Conservation (phyloP, 2,113 vertebrate species). For the Regulus satrapa region DNA sequence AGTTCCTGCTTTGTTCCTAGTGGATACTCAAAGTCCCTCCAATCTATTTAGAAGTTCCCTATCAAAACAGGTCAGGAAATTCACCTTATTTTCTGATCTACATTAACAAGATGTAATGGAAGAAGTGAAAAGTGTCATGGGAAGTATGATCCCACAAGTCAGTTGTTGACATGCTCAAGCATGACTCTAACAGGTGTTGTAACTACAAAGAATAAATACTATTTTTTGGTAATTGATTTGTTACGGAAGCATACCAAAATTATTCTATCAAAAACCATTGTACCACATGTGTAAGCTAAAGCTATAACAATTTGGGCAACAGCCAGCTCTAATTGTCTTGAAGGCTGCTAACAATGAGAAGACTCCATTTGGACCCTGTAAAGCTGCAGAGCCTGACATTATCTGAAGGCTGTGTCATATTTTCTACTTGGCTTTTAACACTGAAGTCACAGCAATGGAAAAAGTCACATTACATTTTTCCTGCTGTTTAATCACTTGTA, state of each 20-base stretch:
- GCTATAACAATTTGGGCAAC: background rate
- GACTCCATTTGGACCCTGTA: background rate
- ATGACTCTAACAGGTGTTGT: background rate
- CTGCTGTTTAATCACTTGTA: background rate
- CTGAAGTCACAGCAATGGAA: background rate
- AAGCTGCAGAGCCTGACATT: background rate
- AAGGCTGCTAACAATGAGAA: background rate
- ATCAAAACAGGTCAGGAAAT: background rate
- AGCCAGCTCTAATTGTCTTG: background rate
- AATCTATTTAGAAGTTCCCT: background rate
- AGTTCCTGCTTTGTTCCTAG: background rate
- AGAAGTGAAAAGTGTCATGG: background rate
- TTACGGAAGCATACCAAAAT: background rate
- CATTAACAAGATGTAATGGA: background rate
- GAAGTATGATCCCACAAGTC: background rate
- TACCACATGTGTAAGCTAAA: background rate
- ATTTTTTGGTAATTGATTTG: accelerated
- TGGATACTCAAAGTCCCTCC: background rate
- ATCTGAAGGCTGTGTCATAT: background rate
- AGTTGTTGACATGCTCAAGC: background rate
- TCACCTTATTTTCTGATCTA: background rate
- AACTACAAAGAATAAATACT: background rate
- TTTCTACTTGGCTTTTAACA: background rate
- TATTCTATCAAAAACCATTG: background rate
- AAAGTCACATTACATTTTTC: background rate